Evolutionary conservation across 2,888 invertebrate genomes (phyloP), one percentile per base, ranked within the genome.

Genomic region (Leucania comma): DNA sequence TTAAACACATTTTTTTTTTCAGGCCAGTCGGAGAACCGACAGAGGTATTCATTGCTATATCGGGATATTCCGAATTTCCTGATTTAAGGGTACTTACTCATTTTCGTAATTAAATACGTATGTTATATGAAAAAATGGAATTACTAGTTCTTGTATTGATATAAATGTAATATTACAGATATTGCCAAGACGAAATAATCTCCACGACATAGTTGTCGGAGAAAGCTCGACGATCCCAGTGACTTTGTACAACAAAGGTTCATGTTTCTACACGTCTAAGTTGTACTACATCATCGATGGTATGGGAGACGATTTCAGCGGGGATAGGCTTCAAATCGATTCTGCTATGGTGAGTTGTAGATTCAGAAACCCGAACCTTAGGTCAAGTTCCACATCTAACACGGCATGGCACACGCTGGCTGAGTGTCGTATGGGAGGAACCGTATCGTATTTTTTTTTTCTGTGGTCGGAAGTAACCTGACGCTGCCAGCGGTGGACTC

Each of bases 11-110:
- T 12, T 51, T 65, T n/a, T n/a, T 69, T 89, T 92, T 42, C 88
- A 96, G 96, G 69, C 94, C 96, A 26, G 92, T 93, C 24, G 96
- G 95, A 26, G 93, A 94, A 76, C 93, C 95, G 24, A 86, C 89
- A 2, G 96, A 96, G 78, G 83, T 95, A 61, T 92, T 90, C 65
- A 90, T 96, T 26, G 87, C 92, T 38, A 91, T 96, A 62, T 88
- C 85, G 38, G 96, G 96, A 68, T 95, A 92, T 88, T 96, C 96
- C 0, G 95, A 95, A 86, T 76, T 91, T 6, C 94, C 95, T 17
- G 93, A 95, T 87, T 90, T 96, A 62, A 91, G 90, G 90, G 71
- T 71, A 35, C 42, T 14, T 54, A 22, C 24, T 72, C 17, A 26
- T 53, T 6, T 29, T 29, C 20, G n/a, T n/a, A 46, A n/a, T 20